Percentiles rank a stretch among this genome's conserved stretches.
Conservation (phyloP, 2,113 vertebrate species). For the Typhlomys cinereus region DNA sequence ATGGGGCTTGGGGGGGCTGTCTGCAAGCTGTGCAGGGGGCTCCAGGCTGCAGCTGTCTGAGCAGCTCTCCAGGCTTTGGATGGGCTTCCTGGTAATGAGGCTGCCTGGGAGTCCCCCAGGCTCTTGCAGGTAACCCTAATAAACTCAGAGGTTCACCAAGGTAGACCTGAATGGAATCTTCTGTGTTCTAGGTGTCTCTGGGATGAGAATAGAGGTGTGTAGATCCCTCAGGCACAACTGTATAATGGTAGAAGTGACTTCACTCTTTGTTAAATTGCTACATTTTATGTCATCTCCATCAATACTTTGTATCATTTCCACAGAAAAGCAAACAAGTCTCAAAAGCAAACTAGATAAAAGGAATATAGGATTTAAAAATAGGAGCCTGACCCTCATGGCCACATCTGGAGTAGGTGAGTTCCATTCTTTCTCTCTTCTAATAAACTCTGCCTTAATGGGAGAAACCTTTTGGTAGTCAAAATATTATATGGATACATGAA, state of each 20-base stretch:
- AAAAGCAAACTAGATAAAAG: too few relatives aligned
- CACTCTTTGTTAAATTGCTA: too few relatives aligned
- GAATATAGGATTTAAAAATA: too few relatives aligned
- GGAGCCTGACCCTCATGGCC: too few relatives aligned
- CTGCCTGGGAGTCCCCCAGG: neutral
- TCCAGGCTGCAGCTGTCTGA: neutral
- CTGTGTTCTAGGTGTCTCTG: neutral
- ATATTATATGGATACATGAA: rapidly evolving
- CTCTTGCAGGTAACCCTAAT: neutral
- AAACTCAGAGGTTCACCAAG: neutral
- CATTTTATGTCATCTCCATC: too few relatives aligned
- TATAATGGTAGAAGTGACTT: too few relatives aligned
- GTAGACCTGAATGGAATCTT: neutral
- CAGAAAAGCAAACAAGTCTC: too few relatives aligned
- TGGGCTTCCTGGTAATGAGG: neutral
- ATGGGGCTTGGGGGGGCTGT: neutral
- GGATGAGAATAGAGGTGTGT: neutral
- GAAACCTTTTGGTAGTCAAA: neutral
- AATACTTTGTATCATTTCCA: too few relatives aligned
- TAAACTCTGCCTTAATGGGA: too few relatives aligned
- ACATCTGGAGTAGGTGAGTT: too few relatives aligned
- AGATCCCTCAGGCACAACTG: too few relatives aligned
- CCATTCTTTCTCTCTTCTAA: too few relatives aligned
- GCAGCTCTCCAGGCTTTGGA: neutral
- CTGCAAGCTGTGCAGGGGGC: neutral